Evolutionary conservation across 2,888 invertebrate genomes (phyloP).

Genomic region (Apotomis turbidana): DNA sequence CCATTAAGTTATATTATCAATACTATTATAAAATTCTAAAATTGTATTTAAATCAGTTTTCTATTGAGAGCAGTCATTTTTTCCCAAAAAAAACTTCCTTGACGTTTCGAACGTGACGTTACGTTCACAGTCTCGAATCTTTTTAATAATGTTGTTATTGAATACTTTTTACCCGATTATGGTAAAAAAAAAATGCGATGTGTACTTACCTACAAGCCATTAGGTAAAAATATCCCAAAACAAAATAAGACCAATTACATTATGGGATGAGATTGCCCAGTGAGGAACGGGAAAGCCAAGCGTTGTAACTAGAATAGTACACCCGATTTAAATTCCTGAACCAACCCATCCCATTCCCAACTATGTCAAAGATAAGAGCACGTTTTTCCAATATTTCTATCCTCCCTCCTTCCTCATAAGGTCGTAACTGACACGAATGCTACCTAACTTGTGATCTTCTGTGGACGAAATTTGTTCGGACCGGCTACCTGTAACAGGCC

Average conservation of each 20-base stretch:
- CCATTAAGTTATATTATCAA: too few species aligned
- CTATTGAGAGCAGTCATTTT: too few species aligned
- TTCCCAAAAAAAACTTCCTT: too few species aligned
- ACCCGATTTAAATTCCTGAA: slow-evolving; percentile 28
- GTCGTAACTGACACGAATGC: slow-evolving; percentile 61
- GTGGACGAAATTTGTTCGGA: slow-evolving; percentile 30
- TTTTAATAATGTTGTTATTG: too few species aligned
- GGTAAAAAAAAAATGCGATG: too few species aligned
- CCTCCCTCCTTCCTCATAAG: slow-evolving; percentile 59
- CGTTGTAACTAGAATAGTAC: slow-evolving; percentile 17
- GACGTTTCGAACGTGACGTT: too few species aligned
- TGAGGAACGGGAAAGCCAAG: neutral
- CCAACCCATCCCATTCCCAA: slow-evolving; percentile 39
- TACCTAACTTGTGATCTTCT: slow-evolving; percentile 11
- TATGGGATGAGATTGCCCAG: neutral
- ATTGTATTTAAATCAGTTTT: too few species aligned
- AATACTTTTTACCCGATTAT: too few species aligned
- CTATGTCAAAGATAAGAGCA: slow-evolving; percentile 52
- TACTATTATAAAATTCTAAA: too few species aligned
- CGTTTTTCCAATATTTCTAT: slow-evolving; percentile 73
- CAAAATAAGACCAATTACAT: neutral
- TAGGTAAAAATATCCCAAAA: too few species aligned
- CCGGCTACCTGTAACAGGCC: slow-evolving; percentile 40
- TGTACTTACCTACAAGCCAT: too few species aligned
- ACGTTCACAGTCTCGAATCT: too few species aligned